Evolutionary conservation across 2,113 vertebrate genomes (phyloP), one percentile per base, ranked within the genome.

Genomic region (Oryzias celebensis): DNA sequence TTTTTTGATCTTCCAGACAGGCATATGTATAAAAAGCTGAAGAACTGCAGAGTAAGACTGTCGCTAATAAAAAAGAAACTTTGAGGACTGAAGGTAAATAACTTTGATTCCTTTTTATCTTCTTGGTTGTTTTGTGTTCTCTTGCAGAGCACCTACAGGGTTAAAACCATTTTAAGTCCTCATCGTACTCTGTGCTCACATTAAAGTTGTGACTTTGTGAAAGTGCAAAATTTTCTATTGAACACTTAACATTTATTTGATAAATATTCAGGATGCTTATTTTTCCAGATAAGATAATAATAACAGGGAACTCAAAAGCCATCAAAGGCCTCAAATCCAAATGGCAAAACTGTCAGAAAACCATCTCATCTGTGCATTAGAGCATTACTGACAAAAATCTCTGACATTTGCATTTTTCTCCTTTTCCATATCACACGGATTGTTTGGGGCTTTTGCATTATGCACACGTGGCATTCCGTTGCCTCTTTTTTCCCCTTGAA

Each of bases 401-500:
- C 49, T 80, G 74, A 70, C 67, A 72, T 78, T 69, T 45, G 65
- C 14, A 69, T 60, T 52, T 64, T 70, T 61, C 48, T 42, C 24
- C 51, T 65, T 52, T 18, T 58, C 51, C 28, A 18, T 55, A 53
- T 68, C 31, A 46, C 53, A 26, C 28, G 52, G 36, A 69, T 69
- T 54, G 24, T 67, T 62, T 54, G 49, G 22, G 52, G 31, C 47
- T 54, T 51, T 45, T 71, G 43, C 45, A 65, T 71, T 58, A 83
- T 73, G 76, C 67, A 67, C 77, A 66, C 59, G 43, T 51, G 52
- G 63, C 63, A 67, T 58, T 63, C 42, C 67, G 64, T 64, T 62
- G 63, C 78, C 36, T n/a, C 48, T 52, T 26, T 45, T 17, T 14
- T 44, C 20, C 47, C 15, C 14, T 64, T 31, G 56, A 58, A 79